A percentile compares a stretch with the other conserved stretches of the same genome.
These are phyloP conservation scores for Nemotelus pantherinus DNA, from an alignment of 2,888 invertebrate species.

Conservation along the genomic window DNA sequence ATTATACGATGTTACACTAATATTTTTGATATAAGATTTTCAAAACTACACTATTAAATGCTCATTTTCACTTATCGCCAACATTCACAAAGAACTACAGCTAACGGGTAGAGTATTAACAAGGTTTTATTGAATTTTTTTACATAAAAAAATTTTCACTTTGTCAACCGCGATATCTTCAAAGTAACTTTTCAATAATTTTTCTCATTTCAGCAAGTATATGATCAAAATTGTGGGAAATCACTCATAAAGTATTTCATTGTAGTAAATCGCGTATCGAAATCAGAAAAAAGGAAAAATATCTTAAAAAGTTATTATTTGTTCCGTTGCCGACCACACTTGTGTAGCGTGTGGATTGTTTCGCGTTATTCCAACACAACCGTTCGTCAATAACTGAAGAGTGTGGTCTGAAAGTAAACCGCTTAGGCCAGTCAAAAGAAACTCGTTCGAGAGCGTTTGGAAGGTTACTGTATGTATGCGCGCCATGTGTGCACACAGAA, in stretches of 20 bases:
- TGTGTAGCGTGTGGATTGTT: not conserved
- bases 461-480: constrained; percentile 26
- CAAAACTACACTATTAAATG: not conserved
- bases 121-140: too few relatives aligned
- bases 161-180: not conserved
- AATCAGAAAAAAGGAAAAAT: not conserved
- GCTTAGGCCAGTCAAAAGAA: constrained; percentile 5
- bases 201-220: too few relatives aligned
- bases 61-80: not conserved
- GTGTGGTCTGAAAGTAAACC: constrained; percentile 23
- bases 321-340: too few relatives aligned
- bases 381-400: constrained; percentile 34
- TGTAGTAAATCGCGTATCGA: not conserved
- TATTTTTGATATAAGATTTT: too few relatives aligned
- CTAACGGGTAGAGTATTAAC: not conserved
- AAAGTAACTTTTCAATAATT: too few relatives aligned
- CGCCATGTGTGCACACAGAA: constrained; percentile 10
- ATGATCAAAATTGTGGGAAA: not conserved
- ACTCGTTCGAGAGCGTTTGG: constrained; percentile 42
- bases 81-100: not conserved
- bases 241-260: not conserved
- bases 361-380: constrained; percentile 22
- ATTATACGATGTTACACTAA: too few relatives aligned
- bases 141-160: not conserved
- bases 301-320: too few relatives aligned